Evolutionary conservation across 2,888 invertebrate species (phyloP).

Genomic region (Rotaria magnacalcarata): DNA sequence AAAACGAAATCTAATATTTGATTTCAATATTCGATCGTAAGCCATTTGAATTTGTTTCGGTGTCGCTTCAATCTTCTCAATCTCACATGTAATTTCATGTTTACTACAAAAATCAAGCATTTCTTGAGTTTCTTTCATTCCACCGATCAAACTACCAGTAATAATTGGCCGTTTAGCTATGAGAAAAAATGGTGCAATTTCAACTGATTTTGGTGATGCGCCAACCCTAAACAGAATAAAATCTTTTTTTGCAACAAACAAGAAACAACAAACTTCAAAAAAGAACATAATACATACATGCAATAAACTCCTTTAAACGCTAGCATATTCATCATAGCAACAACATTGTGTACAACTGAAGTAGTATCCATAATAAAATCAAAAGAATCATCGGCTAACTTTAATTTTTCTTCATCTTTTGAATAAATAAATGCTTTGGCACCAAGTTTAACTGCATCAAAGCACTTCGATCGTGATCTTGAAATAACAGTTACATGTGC

Average conservation of each 20-base stretch:
- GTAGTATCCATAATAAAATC: neutral
- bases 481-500: neutral
- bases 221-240: neutral
- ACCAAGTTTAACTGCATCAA: neutral
- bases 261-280: no score
- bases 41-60: neutral
- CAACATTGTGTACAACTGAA: neutral
- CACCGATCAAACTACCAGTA: neutral
- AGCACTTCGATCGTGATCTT: neutral
- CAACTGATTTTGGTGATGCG: neutral
- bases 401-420: neutral
- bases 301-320: neutral
- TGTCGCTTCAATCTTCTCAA: neutral
- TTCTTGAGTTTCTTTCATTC: constrained; percentile 36
- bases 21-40: neutral
- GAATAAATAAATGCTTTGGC: neutral
- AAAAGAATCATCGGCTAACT: neutral
- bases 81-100: constrained; percentile 1
- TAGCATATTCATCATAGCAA: neutral
- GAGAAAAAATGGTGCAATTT: neutral
- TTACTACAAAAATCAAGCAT: constrained; percentile 32
- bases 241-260: neutral
- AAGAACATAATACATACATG: neutral
- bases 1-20: neutral
- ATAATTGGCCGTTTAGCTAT: neutral